A percentile compares a stretch with the other conserved stretches of the same genome.
Evolutionary conservation across 2,888 invertebrate species (phyloP).

Genomic region (Polymixis flavicincta): DNA sequence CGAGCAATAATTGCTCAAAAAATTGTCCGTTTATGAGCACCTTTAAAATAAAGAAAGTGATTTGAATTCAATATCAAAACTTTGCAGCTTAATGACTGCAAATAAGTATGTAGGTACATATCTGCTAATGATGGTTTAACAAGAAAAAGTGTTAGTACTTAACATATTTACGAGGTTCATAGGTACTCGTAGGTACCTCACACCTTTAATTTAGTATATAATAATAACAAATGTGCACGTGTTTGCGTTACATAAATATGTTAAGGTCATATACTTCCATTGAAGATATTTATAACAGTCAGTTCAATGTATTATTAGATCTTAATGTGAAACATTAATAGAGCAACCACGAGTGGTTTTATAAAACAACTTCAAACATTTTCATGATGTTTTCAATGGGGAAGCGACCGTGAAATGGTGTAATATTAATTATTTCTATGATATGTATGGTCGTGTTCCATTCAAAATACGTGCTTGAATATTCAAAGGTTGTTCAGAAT

Average conservation of each 20-base stretch:
- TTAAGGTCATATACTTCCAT: conserved; percentile 46
- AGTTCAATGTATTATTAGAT: conserved; percentile 27
- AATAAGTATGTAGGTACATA: not conserved
- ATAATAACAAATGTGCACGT: not conserved
- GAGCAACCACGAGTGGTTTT: not conserved
- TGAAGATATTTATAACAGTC: conserved; percentile 43
- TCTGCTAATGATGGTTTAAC: not conserved
- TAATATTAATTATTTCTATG: conserved; percentile 1
- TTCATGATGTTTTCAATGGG: conserved; percentile 31
- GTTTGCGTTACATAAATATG: conserved; percentile 4
- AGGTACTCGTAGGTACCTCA: no score
- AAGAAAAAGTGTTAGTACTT: not conserved
- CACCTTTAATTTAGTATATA: not conserved
- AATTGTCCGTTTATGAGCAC: no score
- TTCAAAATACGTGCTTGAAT: not conserved
- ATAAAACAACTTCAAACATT: conserved; percentile 22
- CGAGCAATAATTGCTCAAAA: no score
- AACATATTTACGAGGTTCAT: no score
- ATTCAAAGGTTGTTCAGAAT: not conserved
- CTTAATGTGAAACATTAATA: conserved; percentile 33
- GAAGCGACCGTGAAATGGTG: conserved; percentile 10
- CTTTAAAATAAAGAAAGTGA: no score
- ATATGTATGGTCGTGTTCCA: not conserved
- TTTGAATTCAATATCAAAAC: not conserved
- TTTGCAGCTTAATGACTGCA: not conserved